Evolutionary conservation across 1,140 invertebrate species (phyloP), one percentile per base, ranked within the genome.

Genomic region (Hetaerina americana): DNA sequence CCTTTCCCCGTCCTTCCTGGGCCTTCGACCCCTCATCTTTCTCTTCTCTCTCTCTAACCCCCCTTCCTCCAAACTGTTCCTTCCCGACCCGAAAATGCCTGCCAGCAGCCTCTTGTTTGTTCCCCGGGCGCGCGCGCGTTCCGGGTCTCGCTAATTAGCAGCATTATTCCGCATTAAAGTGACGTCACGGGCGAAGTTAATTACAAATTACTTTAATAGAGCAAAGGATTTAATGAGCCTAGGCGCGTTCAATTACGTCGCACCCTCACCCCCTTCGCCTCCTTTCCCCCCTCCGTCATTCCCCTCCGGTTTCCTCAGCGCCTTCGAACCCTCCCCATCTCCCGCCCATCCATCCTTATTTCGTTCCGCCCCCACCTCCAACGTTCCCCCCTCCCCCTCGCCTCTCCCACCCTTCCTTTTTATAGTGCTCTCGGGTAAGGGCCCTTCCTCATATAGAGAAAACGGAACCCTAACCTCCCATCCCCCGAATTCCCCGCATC

Each of bases 151-250:
- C 26, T 69, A 69, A 69, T 69, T 69, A 69, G 68, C 68, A 27
- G 68, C 68, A 27, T 69, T 69, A 69, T 69, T 69, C 68, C 28
- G 28, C 68, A 69, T 69, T 69, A 69, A 69, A 69, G 24, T 69
- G 68, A 69, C 68, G 68, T 69, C 68, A 69, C 68, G 10, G 26
- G 3, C 26, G 68, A 69, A 69, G 68, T 69, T 69, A 69, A 69
- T 69, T 69, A 69, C 68, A 69, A 69, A 69, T 69, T 69, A 69
- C 68, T 69, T 69, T 69, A 69, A 69, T 69, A 69, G 68, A 69
- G 68, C 68, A 69, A n/a, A 69, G 68, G 68, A 69, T 69, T 69
- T 69, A 69, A 69, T 69, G 68, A 69, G 68, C 26, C 68, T 69
- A 69, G 68, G 28, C 22, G 28, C 22, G 26, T 69, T 69, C 68